These are phyloP conservation scores for Abscondita cerata DNA, from an alignment of 2,888 invertebrate species.

Conservation along the genomic window DNA sequence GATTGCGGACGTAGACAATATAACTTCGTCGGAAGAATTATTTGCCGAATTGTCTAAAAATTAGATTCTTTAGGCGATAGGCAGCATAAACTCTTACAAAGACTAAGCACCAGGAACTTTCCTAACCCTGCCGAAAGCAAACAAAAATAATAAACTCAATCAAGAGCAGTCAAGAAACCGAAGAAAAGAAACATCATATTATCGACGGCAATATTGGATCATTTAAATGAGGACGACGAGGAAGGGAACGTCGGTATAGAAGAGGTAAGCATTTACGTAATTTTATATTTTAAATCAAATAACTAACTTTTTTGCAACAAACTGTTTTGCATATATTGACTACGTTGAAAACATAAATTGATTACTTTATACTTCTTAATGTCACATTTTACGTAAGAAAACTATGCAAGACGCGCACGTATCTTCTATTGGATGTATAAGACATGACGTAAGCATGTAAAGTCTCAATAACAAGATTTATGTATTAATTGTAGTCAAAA, in stretches of 20 bases:
- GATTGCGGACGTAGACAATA: neutral
- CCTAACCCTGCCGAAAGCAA: constrained; percentile 20
- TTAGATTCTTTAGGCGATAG: constrained; percentile 65
- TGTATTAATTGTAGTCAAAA: no score
- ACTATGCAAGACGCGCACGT: neutral
- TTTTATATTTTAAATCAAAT: constrained; percentile 15
- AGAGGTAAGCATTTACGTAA: constrained; percentile 60
- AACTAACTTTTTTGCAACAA: no score
- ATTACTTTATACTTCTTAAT: neutral
- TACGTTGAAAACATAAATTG: no score
- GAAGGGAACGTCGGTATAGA: constrained; percentile 68
- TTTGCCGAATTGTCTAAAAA: constrained; percentile 65
- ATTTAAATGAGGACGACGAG: constrained; percentile 66
- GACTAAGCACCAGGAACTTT: constrained; percentile 60
- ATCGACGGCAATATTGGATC: constrained; percentile 54
- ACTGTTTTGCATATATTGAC: no score
- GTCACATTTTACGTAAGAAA: neutral
- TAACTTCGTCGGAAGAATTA: constrained; percentile 61
- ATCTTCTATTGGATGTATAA: no score
- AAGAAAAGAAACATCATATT: constrained; percentile 21
- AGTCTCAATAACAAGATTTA: no score
- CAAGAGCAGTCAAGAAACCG: neutral
- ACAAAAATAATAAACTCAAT: neutral
- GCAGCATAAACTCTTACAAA: constrained; percentile 64
- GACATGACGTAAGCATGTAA: no score